Percentiles rank a stretch among this genome's conserved stretches.
phyloP scores from a whole-genome alignment of 2,113 vertebrate species.

The Lonchura striata region DNA sequence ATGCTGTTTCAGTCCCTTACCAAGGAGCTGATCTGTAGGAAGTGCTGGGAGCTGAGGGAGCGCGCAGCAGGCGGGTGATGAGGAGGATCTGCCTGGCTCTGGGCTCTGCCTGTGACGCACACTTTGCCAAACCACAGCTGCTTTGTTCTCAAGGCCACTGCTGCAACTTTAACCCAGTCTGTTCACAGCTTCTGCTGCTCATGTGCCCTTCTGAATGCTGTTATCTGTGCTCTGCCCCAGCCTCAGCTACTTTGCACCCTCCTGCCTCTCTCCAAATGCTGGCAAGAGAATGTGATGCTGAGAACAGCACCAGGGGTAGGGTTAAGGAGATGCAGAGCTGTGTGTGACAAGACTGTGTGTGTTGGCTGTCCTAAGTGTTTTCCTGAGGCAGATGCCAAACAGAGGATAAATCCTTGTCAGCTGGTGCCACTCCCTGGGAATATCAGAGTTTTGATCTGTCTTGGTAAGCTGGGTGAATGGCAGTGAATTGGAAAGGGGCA shows the following conservation, averaged over 20 bases:
- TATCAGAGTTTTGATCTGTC: neutral
- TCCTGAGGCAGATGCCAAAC: neutral
- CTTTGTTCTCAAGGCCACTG: neutral
- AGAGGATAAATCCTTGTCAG: neutral
- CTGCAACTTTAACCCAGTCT: neutral
- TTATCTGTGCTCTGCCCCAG: neutral
- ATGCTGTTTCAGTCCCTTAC: neutral
- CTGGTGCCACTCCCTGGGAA: neutral
- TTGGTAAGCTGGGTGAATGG: neutral
- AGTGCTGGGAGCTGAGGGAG: neutral
- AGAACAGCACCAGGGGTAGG: neutral
- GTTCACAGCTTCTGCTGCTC: neutral
- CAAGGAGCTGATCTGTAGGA: neutral
- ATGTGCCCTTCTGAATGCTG: neutral
- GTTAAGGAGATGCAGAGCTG: neutral
- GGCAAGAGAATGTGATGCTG: neutral
- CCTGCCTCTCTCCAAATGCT: neutral
- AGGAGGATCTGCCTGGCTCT: fast-evolving
- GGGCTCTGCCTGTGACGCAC: neutral
- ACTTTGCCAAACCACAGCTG: neutral
- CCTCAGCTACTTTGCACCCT: neutral
- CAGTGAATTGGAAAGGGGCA: neutral
- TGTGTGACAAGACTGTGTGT: neutral
- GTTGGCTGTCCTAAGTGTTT: neutral
- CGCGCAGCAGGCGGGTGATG: fast-evolving